A percentile compares a stretch with the other conserved stretches of the same genome.
Evolutionary conservation across 2,888 invertebrate genomes (phyloP).

Genomic region (Aproaerema taeniolella): DNA sequence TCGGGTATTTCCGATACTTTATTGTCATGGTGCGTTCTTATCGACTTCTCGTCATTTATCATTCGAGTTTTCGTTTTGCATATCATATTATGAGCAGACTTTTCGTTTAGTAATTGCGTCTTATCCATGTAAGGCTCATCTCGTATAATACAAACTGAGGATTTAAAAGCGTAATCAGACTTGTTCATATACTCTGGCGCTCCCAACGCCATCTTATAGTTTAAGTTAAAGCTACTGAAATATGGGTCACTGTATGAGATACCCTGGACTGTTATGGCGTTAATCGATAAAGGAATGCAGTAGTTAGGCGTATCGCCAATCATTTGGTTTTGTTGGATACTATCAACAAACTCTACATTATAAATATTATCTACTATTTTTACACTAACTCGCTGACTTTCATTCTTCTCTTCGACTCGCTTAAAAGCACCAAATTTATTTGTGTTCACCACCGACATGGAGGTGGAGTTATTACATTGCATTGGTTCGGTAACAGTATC

Average conservation of each 20-base stretch:
- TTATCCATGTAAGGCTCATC: constrained; percentile 65
- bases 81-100: constrained; percentile 62
- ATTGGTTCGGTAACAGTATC: constrained; percentile 79
- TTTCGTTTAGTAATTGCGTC: constrained; percentile 62
- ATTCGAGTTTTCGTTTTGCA: constrained; percentile 65
- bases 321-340: constrained; percentile 79
- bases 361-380: constrained; percentile 78
- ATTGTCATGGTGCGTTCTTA: constrained; percentile 69
- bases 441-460: constrained; percentile 78
- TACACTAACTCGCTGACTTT: constrained; percentile 76
- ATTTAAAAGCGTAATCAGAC: constrained; percentile 80
- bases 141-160: constrained; percentile 76
- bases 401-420: constrained; percentile 73
- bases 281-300: constrained; percentile 78
- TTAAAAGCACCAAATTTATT: constrained; percentile 78
- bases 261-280: constrained; percentile 80
- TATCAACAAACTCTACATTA: constrained; percentile 77
- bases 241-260: constrained; percentile 79
- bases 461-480: constrained; percentile 79
- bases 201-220: constrained; percentile 75
- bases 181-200: constrained; percentile 77
- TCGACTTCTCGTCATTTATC: constrained; percentile 53
- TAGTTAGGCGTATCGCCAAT: constrained; percentile 76
- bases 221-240: constrained; percentile 79
- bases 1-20: constrained; percentile 49